These are phyloP conservation scores for Tubulanus polymorphus DNA, from an alignment of 2,888 invertebrate genomes.

Conservation along the genomic window DNA sequence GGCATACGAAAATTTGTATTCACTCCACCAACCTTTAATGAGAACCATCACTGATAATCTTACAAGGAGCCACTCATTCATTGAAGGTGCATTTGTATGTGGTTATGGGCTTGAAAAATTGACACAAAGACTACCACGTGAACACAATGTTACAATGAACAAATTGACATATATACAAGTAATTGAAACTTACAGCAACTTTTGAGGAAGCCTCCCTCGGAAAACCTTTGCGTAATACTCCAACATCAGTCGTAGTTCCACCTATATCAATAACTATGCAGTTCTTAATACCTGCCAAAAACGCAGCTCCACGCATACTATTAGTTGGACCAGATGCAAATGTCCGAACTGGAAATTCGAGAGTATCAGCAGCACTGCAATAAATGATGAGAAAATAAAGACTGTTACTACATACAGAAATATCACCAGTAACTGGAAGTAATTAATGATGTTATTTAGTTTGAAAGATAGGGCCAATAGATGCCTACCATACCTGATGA, in stretches of 20 bases:
- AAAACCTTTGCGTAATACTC: slow-evolving; percentile 38
- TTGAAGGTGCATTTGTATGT: too few relatives aligned
- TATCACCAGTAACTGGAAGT: not conserved
- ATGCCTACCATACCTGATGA: slow-evolving; percentile 25
- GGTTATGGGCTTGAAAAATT: too few relatives aligned
- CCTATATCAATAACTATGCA: slow-evolving; percentile 48
- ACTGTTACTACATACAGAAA: not conserved
- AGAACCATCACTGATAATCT: too few relatives aligned
- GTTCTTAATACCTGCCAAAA: slow-evolving; percentile 30
- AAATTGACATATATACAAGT: not conserved
- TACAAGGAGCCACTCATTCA: too few relatives aligned
- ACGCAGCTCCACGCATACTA: slow-evolving; percentile 49
- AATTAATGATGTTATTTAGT: not conserved
- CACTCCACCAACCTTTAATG: slow-evolving; percentile 33
- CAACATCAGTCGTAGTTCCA: slow-evolving; percentile 46
- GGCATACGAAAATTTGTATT: slow-evolving; percentile 47
- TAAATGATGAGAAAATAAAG: slow-evolving; percentile 5
- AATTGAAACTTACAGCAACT: slow-evolving; percentile 20
- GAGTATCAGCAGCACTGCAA: slow-evolving; percentile 28
- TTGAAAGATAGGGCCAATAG: not conserved
- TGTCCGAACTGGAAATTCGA: slow-evolving; percentile 34
- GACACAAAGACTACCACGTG: too few relatives aligned
- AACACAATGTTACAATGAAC: too few relatives aligned
- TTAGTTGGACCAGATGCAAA: slow-evolving; percentile 51
- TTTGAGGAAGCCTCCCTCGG: slow-evolving; percentile 38